Conservation (phyloP, 2,113 vertebrate species). For the Charina bottae region DNA sequence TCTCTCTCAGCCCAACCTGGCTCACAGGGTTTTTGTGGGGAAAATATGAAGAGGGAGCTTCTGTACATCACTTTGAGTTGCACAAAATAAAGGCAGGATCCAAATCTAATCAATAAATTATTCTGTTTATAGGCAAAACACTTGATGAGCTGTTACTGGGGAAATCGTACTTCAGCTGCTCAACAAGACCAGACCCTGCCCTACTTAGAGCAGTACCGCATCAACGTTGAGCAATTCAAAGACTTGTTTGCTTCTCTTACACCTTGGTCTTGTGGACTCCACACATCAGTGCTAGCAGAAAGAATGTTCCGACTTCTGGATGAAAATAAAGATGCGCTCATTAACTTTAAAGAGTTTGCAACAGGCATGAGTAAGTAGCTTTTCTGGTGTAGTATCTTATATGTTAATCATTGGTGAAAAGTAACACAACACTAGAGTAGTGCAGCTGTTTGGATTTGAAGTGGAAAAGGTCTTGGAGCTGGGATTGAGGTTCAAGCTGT, state of each 20-base stretch:
- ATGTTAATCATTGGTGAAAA: not conserved
- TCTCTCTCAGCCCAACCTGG: not conserved
- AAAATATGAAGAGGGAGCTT: not conserved
- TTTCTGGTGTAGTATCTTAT: not conserved
- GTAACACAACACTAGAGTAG: not conserved
- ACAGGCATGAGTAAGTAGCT: conserved; percentile 88
- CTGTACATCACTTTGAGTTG: not conserved
- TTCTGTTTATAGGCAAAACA: conserved; percentile 84
- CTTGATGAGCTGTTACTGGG: conserved; percentile 96
- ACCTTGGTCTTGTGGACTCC: conserved; percentile 87
- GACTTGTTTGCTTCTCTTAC: conserved; percentile 85
- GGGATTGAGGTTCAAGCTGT: not conserved
- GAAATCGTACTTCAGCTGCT: conserved; percentile 75
- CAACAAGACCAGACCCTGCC: conserved; percentile 92
- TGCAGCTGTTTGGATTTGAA: not conserved
- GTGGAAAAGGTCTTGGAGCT: not conserved
- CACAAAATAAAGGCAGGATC: not conserved
- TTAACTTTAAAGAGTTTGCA: conserved; percentile 98
- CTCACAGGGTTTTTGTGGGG: not conserved
- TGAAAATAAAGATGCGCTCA: conserved; percentile 89
- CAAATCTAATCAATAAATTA: not conserved
- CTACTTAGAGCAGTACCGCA: conserved; percentile 97
- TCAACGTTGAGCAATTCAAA: conserved; percentile 85
- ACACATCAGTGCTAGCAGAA: conserved; percentile 80
- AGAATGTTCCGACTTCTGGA: conserved; percentile 94